Evolutionary conservation across 1,140 invertebrate genomes (phyloP), one percentile per base, ranked within the genome.

Genomic region (Pseudomyrmex concolor): DNA sequence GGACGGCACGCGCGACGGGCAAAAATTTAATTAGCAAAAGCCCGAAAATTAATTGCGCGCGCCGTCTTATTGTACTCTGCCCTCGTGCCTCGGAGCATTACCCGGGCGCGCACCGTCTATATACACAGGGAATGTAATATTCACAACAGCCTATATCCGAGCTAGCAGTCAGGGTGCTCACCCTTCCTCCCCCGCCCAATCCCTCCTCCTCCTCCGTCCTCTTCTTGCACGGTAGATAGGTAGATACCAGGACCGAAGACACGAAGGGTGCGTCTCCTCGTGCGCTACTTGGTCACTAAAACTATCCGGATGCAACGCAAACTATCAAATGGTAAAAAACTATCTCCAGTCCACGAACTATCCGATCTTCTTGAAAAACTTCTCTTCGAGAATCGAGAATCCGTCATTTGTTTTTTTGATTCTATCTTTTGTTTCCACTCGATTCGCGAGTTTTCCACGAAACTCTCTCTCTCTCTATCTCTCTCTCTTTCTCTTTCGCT

Each of bases 21-120:
- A 93, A 93, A 93, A 93, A 93, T 93, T 93, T 93, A 93, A 93
- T 94, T 93, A 94, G 93, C 90, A 91, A 89, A 91, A 90, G 90
- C 88, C 73, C 87, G 90, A 91, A 91, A 93, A 94, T 93, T 93
- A 93, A 94, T 94, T 93, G 92, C 90, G 77, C 86, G 89, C 89
- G 88, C 88, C 90, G 91, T 92, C 90, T 93, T 92, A 93, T 93
- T 93, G 93, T 93, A 85, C 89, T 89, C 85, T 84, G 87, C 86
- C 84, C 88, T 72, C 80, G 78, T 85, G 74, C 78, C 88, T 87
- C 68, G 88, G 77, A 89, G 76, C 86, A 83, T 84, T 66, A 70
- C 87, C 77, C 88, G 80, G 86, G 86, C 88, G 82, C 87, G 84
- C 86, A 85, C 86, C 85, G 73, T 86, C 84, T 91, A 89, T 91